These are phyloP conservation scores for Polia nebulosa DNA, from an alignment of 2,888 invertebrate genomes.

Conservation along the genomic window DNA sequence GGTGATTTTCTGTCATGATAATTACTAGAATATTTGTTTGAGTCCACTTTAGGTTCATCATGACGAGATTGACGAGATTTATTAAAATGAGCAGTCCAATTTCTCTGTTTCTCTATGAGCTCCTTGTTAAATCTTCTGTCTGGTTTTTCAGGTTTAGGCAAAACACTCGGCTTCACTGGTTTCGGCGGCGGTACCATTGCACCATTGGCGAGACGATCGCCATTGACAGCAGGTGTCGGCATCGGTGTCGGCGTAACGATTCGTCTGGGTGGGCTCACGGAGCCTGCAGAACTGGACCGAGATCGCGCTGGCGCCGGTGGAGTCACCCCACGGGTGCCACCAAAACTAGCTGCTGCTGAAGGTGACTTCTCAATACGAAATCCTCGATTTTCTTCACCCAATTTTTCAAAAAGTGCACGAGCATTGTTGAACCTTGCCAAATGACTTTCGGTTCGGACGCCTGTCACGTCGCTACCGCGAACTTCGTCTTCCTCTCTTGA, in stretches of 20 bases:
- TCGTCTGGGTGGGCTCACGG: conserved; percentile 90
- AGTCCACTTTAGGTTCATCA: conserved; percentile 82
- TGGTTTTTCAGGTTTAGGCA: conserved; percentile 95
- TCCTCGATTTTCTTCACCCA: conserved; percentile 94
- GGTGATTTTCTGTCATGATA: conserved; percentile 85
- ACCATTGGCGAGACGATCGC: conserved; percentile 86
- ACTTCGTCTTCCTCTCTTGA: conserved; percentile 90
- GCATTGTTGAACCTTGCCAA: conserved; percentile 98
- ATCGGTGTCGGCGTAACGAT: conserved; percentile 89
- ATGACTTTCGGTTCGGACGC: conserved; percentile 96
- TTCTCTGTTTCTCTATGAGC: conserved; percentile 97
- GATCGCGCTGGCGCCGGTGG: conserved; percentile 91
- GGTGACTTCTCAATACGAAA: conserved; percentile 91
- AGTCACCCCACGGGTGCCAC: conserved; percentile 89
- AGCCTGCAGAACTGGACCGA: conserved; percentile 93
- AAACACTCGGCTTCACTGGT: conserved; percentile 90
- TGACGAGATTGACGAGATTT: conserved; percentile 92
- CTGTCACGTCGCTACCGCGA: conserved; percentile 92
- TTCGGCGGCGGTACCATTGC: conserved; percentile 87
- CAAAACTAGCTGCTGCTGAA: conserved; percentile 90
- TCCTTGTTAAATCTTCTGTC: conserved; percentile 96
- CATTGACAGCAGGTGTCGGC: conserved; percentile 82
- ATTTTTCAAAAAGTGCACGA: conserved; percentile 97
- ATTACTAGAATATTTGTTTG: conserved; percentile 79
- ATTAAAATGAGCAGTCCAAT: conserved; percentile 98